Conservation (phyloP, 2,888 invertebrate genomes). For the Sisyra terminalis region DNA sequence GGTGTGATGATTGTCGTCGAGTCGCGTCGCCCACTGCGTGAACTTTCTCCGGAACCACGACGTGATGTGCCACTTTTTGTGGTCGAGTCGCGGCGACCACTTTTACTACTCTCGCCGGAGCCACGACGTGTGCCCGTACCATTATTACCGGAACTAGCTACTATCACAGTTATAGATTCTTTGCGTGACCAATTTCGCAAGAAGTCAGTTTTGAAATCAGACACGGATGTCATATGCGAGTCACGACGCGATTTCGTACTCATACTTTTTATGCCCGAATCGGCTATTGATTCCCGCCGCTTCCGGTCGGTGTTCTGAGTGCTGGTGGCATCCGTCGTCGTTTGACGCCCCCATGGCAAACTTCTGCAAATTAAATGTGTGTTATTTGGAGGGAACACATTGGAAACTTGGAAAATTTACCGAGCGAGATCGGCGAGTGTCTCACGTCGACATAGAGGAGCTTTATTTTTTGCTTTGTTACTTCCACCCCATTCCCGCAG, state of each 20-base stretch:
- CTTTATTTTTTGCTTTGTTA: slow-evolving; percentile 34
- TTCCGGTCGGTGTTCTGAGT: slow-evolving; percentile 34
- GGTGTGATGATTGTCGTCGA: slow-evolving; percentile 40
- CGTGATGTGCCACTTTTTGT: slow-evolving; percentile 26
- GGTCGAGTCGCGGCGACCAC: slow-evolving; percentile 47
- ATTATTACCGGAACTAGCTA: slow-evolving; percentile 24
- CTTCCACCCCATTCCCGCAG: slow-evolving; percentile 69
- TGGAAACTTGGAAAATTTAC: background rate
- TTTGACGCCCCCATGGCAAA: slow-evolving; percentile 62
- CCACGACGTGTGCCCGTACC: slow-evolving; percentile 31
- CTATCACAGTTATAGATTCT: slow-evolving; percentile 33
- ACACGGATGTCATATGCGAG: slow-evolving; percentile 46
- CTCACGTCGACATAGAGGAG: slow-evolving; percentile 66
- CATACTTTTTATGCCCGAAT: slow-evolving; percentile 57
- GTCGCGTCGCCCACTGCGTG: slow-evolving; percentile 50
- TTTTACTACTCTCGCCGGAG: slow-evolving; percentile 47
- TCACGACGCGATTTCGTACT: slow-evolving; percentile 52
- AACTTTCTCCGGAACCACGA: slow-evolving; percentile 52
- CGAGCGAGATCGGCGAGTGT: slow-evolving; percentile 77
- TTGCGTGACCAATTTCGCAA: slow-evolving; percentile 52
- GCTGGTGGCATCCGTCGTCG: slow-evolving; percentile 32
- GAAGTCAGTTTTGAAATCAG: slow-evolving; percentile 54
- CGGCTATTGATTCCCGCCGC: slow-evolving; percentile 75
- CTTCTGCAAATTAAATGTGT: slow-evolving; percentile 23
- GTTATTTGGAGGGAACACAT: background rate